Base-by-base conservation (phyloP, 2,797 vertebrate genomes). In the Molothrus aeneus region DNA sequence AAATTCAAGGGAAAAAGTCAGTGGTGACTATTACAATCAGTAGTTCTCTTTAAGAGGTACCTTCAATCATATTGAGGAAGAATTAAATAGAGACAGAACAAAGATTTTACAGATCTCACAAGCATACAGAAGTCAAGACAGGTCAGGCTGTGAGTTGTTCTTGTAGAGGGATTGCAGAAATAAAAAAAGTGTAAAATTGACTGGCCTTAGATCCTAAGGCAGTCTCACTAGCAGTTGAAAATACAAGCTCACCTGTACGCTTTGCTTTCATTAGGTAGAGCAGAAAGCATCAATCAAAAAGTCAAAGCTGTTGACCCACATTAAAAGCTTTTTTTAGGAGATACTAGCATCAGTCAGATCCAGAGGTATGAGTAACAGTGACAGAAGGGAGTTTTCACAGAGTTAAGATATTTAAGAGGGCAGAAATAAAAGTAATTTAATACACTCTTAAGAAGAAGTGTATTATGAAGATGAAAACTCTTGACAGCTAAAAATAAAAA, bases 71-170 rank as follows among this genome's bases (percentile, higher is more conserved):
- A 89, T n/a, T 78, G 84, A 90, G 59, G 73, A 91, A 86, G 45
- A 96, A 95, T 92, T 93, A 90, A 92, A 94, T 56, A 88, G 56
- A 80, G 75, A 20, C 25, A 66, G 54, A 87, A 89, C 26, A 95
- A 94, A 74, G 73, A 95, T 73, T 95, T 96, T 89, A 94, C 61
- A 93, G 59, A 91, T 93, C 93, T 97, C 92, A 92, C 86, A 96
- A 95, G 91, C 74, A 80, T 72, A 92, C 36, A 85, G 88, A 94
- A 95, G 93, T 86, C 86, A 85, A 90, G 82, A 34, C 34, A 34
- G 34, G 91, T 94, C 86, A 93, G 17, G 78, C 73, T 83, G 80
- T 72, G 92, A 95, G 92, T 85, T 92, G 38, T 40, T 40, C 75
- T 90, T 94, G 21, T 56, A 91, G 68, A 89, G 18, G 59, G 43